Conservation (phyloP, 2,888 invertebrate genomes). For the Lamproptera curius region DNA sequence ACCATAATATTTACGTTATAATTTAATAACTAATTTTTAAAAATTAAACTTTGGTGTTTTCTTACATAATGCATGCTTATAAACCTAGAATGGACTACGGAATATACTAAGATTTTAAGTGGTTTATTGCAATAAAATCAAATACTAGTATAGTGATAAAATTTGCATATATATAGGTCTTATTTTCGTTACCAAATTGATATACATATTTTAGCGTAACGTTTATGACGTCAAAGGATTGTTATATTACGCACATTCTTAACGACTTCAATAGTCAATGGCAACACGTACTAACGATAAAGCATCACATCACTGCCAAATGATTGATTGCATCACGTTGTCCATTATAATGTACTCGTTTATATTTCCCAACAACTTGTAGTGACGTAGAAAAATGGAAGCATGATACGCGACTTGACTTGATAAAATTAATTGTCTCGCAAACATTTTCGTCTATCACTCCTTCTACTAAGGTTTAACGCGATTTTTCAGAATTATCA, state of each 20-base stretch:
- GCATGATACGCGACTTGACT: too few relatives aligned
- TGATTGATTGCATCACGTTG: conserved; percentile 62
- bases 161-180: background rate
- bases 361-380: conserved; percentile 40
- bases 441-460: too few relatives aligned
- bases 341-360: conserved; percentile 58
- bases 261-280: conserved; percentile 29
- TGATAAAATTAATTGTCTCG: too few relatives aligned
- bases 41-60: too few relatives aligned
- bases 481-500: too few relatives aligned
- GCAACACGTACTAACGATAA: conserved; percentile 53
- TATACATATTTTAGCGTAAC: background rate
- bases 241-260: conserved; percentile 1
- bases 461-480: too few relatives aligned
- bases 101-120: background rate
- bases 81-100: too few relatives aligned
- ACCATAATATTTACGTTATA: too few relatives aligned
- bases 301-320: conserved; percentile 47
- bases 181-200: background rate
- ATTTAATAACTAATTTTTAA: too few relatives aligned
- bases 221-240: background rate
- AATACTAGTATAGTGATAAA: background rate
- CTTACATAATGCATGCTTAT: too few relatives aligned
- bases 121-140: background rate
- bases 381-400: conserved; percentile 28